These are phyloP conservation scores for Desmophyllum pertusum DNA, from an alignment of 92 coral and sea anemone genomes.

Conservation along the genomic window DNA sequence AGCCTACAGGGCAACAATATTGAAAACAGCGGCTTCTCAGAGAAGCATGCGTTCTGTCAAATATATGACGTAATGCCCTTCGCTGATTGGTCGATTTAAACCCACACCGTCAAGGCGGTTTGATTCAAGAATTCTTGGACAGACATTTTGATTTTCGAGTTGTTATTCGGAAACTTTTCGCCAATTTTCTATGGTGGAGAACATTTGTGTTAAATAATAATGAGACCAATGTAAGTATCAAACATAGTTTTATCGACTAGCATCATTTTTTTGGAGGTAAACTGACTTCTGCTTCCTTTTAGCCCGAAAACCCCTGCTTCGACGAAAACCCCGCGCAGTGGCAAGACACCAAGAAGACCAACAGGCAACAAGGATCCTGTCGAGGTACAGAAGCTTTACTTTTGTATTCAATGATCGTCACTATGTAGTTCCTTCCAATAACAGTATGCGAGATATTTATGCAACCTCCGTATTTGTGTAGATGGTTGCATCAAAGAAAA, in stretches of 20 bases:
- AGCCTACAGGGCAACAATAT: too few relatives aligned
- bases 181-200: slow-evolving; percentile 33
- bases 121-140: slow-evolving; percentile 75
- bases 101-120: slow-evolving; percentile 78
- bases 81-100: slow-evolving; percentile 86
- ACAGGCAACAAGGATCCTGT: slow-evolving; percentile 94
- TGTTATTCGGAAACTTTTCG: slow-evolving; percentile 14
- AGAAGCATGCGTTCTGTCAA: not conserved
- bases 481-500: not conserved
- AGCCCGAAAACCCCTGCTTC: slow-evolving; percentile 90
- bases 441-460: not conserved
- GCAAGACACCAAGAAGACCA: slow-evolving; percentile 84
- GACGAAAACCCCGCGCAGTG: slow-evolving; percentile 73
- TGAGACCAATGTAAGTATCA: slow-evolving; percentile 77
- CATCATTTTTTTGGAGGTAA: not conserved
- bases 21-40: slow-evolving; percentile 1
- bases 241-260: not conserved
- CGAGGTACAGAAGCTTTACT: slow-evolving; percentile 65
- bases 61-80: not conserved
- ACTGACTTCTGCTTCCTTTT: slow-evolving; percentile 9
- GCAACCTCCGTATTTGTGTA: not conserved
- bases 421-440: not conserved
- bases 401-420: not conserved
- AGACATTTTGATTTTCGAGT: slow-evolving; percentile 45
- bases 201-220: slow-evolving; percentile 6